Percentiles rank a stretch among this genome's conserved stretches.
Evolutionary conservation across 1,140 invertebrate species (phyloP).

Genomic region (Gyrodactylus bullatarudis): DNA sequence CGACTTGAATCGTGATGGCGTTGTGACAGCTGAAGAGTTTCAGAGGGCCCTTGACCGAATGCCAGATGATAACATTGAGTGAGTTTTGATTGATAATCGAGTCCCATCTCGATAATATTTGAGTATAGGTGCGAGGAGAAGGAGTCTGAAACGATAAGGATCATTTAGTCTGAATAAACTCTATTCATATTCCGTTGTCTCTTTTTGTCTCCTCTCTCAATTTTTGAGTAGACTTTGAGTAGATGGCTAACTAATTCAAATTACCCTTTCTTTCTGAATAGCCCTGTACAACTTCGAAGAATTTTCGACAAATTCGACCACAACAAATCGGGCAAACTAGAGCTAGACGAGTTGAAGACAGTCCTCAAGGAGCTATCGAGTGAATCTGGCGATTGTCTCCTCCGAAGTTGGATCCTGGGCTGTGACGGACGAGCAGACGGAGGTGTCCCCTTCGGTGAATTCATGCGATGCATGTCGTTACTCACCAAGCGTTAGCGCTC

Average conservation of each 20-base stretch:
- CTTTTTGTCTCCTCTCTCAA: no score
- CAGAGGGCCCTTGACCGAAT: not conserved
- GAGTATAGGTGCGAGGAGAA: no score
- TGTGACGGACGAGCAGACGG: not conserved
- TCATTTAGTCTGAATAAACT: no score
- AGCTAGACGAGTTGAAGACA: not conserved
- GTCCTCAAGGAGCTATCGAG: not conserved
- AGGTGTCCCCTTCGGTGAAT: not conserved
- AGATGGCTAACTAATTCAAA: not conserved
- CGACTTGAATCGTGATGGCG: not conserved
- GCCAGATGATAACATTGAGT: not conserved
- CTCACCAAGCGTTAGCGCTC: not conserved
- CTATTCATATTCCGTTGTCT: no score
- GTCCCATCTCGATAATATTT: no score
- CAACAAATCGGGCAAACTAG: not conserved
- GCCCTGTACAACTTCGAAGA: not conserved
- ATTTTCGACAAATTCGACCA: not conserved
- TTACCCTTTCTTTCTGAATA: not conserved
- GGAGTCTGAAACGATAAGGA: no score
- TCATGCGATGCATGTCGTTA: not conserved
- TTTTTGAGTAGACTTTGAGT: no score
- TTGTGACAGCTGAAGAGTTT: not conserved
- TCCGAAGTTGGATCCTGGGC: not conserved
- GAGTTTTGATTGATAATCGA: no score
- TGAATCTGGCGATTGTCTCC: not conserved